Evolutionary conservation across 2,888 invertebrate genomes (phyloP), one percentile per base, ranked within the genome.

Genomic region (Apeira syringaria): DNA sequence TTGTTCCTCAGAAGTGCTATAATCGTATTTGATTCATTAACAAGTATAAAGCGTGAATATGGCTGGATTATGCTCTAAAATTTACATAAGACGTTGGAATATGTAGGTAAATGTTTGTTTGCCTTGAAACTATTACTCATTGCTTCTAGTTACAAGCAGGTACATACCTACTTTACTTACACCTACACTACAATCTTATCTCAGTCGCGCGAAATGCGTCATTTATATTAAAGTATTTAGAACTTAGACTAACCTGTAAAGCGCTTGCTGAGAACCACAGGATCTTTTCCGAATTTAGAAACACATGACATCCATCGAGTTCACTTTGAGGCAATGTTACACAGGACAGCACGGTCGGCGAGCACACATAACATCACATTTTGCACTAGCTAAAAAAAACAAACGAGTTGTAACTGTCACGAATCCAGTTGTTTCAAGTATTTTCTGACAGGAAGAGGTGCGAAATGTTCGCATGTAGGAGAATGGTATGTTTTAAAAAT

Each of bases 321-420:
- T 85, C 86, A 86, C 85, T 80, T 74, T 67, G 67, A 63, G 59
- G 69, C 66, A 80, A 84, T 73, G 84, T 85, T 80, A 79, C 86
- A 86, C 84, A 76, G 77, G 74, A 71, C 74, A 73, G 76, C 64
- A 75, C 77, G 80, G 74, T 82, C 61, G 72, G 70, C 77, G 73
- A 76, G 57, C 87, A 87, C 80, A 81, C 81, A 85, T 70, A 81
- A 82, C 79, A 82, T 88, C 88, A 89, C 88, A 87, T 87, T 86
- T 87, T 83, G 82, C 87, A 87, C 87, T 81, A 70, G 69, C 66
- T 65, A 68, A 70, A 74, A 82, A 79, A 75, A 77, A 78, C 70
- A 65, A 70, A 68, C 52, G 53, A 48, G 55, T 51, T 63, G 64
- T 60, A 69, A 72, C 70, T 70, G 65, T 64, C 70, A 60, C 66